Base-by-base conservation (phyloP, 2,113 vertebrate genomes). In the Psittacula cyanocephala region DNA sequence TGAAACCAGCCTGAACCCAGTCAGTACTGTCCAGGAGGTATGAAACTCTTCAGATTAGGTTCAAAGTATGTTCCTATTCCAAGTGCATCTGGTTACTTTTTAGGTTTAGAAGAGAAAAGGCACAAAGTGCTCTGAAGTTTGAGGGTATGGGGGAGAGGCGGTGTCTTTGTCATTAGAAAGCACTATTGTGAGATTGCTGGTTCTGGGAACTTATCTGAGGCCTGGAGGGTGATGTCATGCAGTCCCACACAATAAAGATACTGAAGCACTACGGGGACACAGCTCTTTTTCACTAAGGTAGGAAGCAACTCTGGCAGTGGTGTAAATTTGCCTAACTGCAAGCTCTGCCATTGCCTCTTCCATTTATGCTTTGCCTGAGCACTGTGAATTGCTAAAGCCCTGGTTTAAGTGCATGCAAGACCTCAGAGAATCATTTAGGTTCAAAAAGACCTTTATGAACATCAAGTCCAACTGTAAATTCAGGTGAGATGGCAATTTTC, bases 241-340 rank as follows among this genome's bases (percentile, higher is more conserved):
- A 53, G 85, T 47, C 81, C 28, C 7, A 22, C 29, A 63, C 89
- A 76, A 33, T 12, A 83, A 41, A 4, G 67, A 75, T 43, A 91
- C 81, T 64, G 53, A n/a, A 63, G 31, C 14, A 35, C 81, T 35
- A 2, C 13, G 50, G 60, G 47, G 41, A 55, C n/a, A 7, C 94
- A 81, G 94, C 31, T 19, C 70, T 79, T 91, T 77, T 37, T 81
- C 87, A 35, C 69, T 17, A 63, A 72, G 88, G 91, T 91, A 80
- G 96, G 94, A 96, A 96, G 91, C 93, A 86, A 39, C 41, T 62
- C 12, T 77, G 86, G 94, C 49, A 12, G n/a, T 6, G 37, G 10
- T 46, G 37, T 20, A 8, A 62, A 10, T 27, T 18, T 65, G 68
- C 37, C 60, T n/a, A 28, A 16, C 39, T 57, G 62, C 69, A 68